A percentile compares a stretch with the other conserved stretches of the same genome.
Conservation (phyloP, 2,113 vertebrate species). For the Bettongia penicillata region DNA sequence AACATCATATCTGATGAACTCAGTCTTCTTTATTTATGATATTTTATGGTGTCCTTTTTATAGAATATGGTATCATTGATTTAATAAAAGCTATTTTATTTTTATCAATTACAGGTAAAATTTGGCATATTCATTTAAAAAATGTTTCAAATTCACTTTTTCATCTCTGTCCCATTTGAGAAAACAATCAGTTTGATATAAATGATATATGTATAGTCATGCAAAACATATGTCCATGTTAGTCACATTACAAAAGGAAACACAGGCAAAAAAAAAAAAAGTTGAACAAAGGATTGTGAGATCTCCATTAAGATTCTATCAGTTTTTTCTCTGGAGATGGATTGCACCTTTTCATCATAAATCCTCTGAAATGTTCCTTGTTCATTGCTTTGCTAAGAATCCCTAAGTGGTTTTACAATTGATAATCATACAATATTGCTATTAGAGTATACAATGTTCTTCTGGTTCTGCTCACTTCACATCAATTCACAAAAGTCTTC, state of each 20-base stretch:
- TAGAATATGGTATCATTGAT: slow-evolving; percentile 74
- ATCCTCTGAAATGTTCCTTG: not conserved
- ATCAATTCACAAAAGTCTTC: not conserved
- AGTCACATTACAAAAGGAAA: too few species aligned
- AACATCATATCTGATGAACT: slow-evolving; percentile 62
- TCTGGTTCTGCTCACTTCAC: not conserved
- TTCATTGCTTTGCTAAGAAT: not conserved
- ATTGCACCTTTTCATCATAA: not conserved
- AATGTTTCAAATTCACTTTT: too few species aligned
- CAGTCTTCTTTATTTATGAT: slow-evolving; percentile 63
- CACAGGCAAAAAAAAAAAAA: too few species aligned
- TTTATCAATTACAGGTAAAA: too few species aligned
- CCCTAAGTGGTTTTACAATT: not conserved
- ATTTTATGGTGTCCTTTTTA: slow-evolving; percentile 69
- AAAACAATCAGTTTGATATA: too few species aligned
- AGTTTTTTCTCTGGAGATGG: not conserved
- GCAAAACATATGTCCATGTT: too few species aligned
- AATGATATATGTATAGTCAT: too few species aligned
- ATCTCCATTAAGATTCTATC: not conserved
- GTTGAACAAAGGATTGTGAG: too few species aligned
- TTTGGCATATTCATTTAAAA: too few species aligned
- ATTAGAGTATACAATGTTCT: not conserved
- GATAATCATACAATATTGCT: not conserved
- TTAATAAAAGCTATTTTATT: slow-evolving; percentile 67
- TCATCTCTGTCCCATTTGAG: too few species aligned